Base-by-base conservation (phyloP, 2,888 invertebrate genomes). In the Timandra comae region DNA sequence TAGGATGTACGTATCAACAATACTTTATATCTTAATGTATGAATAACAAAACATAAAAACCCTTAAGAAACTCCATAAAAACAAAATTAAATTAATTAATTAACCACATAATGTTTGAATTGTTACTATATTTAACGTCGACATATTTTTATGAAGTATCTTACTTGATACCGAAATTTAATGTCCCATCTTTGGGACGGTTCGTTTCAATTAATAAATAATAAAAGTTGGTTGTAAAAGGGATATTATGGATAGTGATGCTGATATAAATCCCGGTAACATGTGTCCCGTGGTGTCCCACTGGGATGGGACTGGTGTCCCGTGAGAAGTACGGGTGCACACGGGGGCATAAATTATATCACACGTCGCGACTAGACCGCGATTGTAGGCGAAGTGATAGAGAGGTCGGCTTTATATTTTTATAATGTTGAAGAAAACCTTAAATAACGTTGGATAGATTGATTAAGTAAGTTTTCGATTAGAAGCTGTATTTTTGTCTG, bases 191-290 rank as follows among this genome's bases (percentile, higher is more conserved):
- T 52, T 57, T 55, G 49, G 33, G 32, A 39, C 36, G 40, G 58
- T 60, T 56, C 47, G 49, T 60, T 66, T 68, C 69, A 69, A 71
- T 73, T 74, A 71, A 72, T 72, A 72, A 71, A 71, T 72, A 70
- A 71, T 74, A 72, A 71, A 72, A 61, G 55, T 55, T 51, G 52
- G 52, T 49, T 47, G 43, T 60, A 57, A 56, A 56, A 52, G 49
- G 58, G 54, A 52, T 57, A 63, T 62, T 63, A 65, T 47, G 45
- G 47, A 35, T 39, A 44, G 57, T 52, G 52, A 38, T 51, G 49
- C 47, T 53, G 52, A 52, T 41, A 71, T 74, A 73, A 71, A 74
- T 72, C 56, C 44, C 56, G 52, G 56, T 33, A 58, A 63, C 68
- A 57, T 67, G 66, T 66, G 69, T 66, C 68, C 67, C 62, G 59